Evolutionary conservation across 1,140 invertebrate species (phyloP).

Genomic region (Polypedilum pembai): DNA sequence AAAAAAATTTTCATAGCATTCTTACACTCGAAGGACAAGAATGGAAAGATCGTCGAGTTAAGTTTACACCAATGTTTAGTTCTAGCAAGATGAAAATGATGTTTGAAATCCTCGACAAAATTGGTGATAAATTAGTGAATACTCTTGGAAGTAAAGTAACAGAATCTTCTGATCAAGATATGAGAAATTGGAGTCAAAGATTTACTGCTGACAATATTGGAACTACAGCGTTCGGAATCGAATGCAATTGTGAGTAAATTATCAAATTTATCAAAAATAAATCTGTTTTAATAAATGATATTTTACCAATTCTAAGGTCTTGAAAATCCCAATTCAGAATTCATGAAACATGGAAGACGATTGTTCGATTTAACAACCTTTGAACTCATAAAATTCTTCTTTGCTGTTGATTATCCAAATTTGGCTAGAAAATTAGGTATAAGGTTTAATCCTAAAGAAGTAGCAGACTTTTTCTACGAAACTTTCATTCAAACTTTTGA

Average conservation of each 20-base stretch:
- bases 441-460: neutral
- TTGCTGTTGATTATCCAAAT: neutral
- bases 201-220: conserved; percentile 46
- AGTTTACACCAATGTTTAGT: conserved; percentile 47
- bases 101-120: conserved; percentile 34
- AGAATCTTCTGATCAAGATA: conserved; percentile 32
- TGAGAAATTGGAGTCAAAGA: conserved; percentile 36
- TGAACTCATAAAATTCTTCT: neutral
- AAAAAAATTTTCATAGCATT: conserved; percentile 40
- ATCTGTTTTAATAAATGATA: neutral
- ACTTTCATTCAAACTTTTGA: conserved; percentile 29
- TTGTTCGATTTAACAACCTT: neutral
- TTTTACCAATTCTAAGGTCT: neutral
- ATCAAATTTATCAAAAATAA: too few species aligned
- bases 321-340: conserved; percentile 3
- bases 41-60: conserved; percentile 46
- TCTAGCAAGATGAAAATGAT: conserved; percentile 48
- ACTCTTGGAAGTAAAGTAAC: conserved; percentile 29
- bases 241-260: conserved; percentile 47
- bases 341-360: conserved; percentile 8
- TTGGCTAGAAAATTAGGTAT: neutral
- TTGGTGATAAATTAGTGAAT: conserved; percentile 35
- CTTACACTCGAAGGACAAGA: conserved; percentile 38
- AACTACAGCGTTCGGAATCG: conserved; percentile 54
- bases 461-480: neutral